Conservation (phyloP, 2,888 invertebrate genomes). For the Cheilosia vernalis region DNA sequence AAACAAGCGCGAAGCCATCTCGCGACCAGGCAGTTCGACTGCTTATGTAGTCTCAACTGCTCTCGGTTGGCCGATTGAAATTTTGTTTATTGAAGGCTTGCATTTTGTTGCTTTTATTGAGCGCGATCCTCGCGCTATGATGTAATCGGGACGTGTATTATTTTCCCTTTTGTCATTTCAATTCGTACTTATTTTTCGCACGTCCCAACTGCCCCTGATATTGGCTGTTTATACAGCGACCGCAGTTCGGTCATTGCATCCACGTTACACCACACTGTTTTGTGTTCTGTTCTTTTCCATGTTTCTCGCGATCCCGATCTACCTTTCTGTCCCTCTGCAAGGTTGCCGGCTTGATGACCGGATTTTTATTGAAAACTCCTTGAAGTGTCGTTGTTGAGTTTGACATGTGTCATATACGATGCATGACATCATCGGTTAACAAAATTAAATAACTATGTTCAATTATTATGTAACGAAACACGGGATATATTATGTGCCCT, state of each 20-base stretch:
- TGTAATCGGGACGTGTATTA: conserved; percentile 72
- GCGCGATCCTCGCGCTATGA: conserved; percentile 64
- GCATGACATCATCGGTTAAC: neutral
- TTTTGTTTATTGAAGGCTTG: conserved; percentile 39
- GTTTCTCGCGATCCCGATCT: neutral
- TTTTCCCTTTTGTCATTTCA: conserved; percentile 62
- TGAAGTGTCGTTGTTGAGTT: conserved; percentile 1
- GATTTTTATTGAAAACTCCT: conserved; percentile 32
- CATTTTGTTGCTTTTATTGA: conserved; percentile 25
- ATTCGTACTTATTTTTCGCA: conserved; percentile 56
- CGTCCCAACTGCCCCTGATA: conserved; percentile 58
- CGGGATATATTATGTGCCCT: conserved; percentile 20
- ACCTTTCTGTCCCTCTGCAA: conserved; percentile 19
- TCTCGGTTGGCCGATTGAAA: conserved; percentile 48
- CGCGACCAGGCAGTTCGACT: conserved; percentile 27
- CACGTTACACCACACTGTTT: conserved; percentile 53
- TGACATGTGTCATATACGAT: neutral
- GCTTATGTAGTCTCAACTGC: conserved; percentile 20
- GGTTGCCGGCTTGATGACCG: conserved; percentile 54
- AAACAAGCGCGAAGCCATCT: conserved; percentile 27
- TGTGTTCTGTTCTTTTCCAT: conserved; percentile 36
- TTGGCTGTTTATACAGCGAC: conserved; percentile 28
- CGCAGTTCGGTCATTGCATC: conserved; percentile 61
- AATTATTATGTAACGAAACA: neutral
- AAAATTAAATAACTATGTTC: neutral